A percentile compares a stretch with the other conserved stretches of the same genome.
Evolutionary conservation across 2,113 vertebrate species (phyloP).

Genomic region (Ictalurus furcatus): DNA sequence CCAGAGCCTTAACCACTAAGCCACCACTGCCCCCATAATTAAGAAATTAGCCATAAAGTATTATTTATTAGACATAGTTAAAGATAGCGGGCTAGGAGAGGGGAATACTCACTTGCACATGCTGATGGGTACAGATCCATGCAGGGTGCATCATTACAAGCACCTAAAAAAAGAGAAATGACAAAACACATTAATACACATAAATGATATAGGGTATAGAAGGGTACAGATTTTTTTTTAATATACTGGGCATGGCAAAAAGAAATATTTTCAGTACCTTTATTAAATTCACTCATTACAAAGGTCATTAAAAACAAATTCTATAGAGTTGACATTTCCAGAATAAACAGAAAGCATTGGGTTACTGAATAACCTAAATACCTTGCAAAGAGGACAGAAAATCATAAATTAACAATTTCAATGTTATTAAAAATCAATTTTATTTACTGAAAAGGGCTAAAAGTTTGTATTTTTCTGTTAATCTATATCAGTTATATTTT

Average conservation of each 20-base stretch:
- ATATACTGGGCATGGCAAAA: not conserved
- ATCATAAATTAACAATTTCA: too few relatives aligned
- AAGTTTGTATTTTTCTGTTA: not conserved
- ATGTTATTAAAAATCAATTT: too few relatives aligned
- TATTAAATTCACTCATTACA: not conserved
- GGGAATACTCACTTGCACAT: not conserved
- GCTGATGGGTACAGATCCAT: fast-evolving
- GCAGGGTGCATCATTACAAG: not conserved
- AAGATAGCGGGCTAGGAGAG: not conserved
- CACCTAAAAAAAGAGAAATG: not conserved
- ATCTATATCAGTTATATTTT: not conserved
- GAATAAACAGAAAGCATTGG: not conserved
- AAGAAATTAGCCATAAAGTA: not conserved
- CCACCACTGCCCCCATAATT: too few relatives aligned
- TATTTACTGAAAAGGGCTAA: not conserved
- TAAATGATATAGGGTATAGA: not conserved
- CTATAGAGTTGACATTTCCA: not conserved
- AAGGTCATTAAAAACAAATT: not conserved
- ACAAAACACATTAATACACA: not conserved
- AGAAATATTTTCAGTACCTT: not conserved
- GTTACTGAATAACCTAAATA: not conserved
- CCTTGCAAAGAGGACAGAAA: not conserved
- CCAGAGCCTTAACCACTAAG: too few relatives aligned
- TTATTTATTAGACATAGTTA: not conserved
- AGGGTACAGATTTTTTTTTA: not conserved